phyloP scores from a whole-genome alignment of 2,797 vertebrate genomes.

The Anableps anableps region DNA sequence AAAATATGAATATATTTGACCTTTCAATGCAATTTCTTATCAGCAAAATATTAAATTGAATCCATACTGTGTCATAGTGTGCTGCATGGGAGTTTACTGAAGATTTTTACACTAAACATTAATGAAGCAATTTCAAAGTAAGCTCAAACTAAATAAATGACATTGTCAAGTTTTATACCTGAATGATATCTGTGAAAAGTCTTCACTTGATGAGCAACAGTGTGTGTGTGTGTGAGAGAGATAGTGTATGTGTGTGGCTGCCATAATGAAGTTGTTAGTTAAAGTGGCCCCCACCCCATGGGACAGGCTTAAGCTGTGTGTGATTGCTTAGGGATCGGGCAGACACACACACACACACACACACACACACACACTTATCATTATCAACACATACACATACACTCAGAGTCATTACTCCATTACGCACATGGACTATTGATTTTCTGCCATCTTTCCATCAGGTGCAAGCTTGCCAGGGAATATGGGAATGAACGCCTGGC shows the following conservation, averaged over 20 bases:
- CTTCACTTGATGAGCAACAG: conserved; percentile 42
- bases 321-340: conserved; percentile 80
- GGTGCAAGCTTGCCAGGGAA: conserved; percentile 85
- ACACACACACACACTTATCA: conserved; percentile 74
- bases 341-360: conserved; percentile 72
- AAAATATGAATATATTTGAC: background rate
- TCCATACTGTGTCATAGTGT: background rate
- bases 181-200: conserved; percentile 25
- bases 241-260: conserved; percentile 60
- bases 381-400: conserved; percentile 72
- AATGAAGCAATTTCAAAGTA: conserved; percentile 17
- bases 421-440: conserved; percentile 87
- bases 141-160: conserved; percentile 20
- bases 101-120: background rate
- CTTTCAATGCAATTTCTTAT: background rate
- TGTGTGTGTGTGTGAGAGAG: conserved; percentile 54
- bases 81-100: background rate
- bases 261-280: conserved; percentile 86
- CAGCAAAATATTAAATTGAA: background rate
- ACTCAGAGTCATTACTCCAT: conserved; percentile 85
- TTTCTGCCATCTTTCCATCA: conserved; percentile 88
- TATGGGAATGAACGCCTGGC: conserved; percentile 80
- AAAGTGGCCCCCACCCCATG: conserved; percentile 78
- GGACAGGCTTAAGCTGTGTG: conserved; percentile 81
- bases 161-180: conserved; percentile 34